Conservation (phyloP, 2,888 invertebrate species). For the Hedychridium roseum region DNA sequence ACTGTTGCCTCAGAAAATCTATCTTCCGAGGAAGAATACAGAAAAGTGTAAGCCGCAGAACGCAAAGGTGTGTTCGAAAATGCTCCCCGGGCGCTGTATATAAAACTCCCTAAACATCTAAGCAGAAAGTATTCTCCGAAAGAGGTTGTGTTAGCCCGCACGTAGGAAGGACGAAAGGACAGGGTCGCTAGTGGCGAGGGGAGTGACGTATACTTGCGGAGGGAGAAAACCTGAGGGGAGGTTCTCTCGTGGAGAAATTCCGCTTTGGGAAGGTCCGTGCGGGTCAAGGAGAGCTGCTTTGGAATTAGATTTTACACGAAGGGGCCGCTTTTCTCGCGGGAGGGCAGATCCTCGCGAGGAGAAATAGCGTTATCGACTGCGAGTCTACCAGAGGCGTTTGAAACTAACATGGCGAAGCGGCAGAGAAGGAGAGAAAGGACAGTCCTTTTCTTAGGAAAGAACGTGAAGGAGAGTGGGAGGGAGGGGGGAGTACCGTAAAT, state of each 20-base stretch:
- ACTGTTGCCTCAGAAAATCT: too few species aligned
- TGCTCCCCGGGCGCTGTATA: too few species aligned
- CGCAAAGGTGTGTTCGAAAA: too few species aligned
- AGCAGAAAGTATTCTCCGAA: too few species aligned
- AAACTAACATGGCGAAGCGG: constrained; percentile 5
- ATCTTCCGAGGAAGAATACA: too few species aligned
- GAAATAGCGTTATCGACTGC: constrained; percentile 35
- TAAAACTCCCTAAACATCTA: too few species aligned
- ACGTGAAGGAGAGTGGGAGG: not conserved
- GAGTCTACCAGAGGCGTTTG: constrained; percentile 20
- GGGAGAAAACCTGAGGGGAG: not conserved
- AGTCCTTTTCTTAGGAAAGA: not conserved
- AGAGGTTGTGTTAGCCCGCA: too few species aligned
- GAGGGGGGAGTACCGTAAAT: not conserved
- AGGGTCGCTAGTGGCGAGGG: not conserved
- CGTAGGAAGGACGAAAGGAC: not conserved
- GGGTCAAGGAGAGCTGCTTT: constrained; percentile 14
- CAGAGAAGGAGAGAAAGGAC: not conserved
- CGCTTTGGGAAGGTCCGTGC: not conserved
- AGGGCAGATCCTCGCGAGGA: constrained; percentile 5
- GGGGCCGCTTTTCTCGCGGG: constrained; percentile 28
- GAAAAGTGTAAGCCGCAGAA: too few species aligned
- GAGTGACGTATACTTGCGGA: not conserved
- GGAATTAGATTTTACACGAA: constrained; percentile 41
- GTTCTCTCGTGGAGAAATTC: not conserved